Evolutionary conservation across 2,797 vertebrate species (phyloP).

Genomic region (Tragopan temminckii): DNA sequence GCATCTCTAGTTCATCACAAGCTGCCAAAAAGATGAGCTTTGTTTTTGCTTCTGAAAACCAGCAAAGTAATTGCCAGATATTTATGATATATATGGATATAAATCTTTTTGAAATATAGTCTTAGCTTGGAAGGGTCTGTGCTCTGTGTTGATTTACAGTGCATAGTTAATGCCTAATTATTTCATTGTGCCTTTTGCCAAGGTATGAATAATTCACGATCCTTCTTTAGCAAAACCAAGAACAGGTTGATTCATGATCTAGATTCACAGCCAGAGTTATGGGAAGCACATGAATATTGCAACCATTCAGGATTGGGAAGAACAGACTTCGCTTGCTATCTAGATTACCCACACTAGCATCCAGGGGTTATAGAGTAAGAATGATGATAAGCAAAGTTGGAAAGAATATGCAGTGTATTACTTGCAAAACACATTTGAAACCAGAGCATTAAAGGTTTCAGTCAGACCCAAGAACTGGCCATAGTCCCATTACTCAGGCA

Average conservation of each 20-base stretch:
- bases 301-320: constrained; percentile 1
- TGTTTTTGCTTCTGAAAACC: constrained; percentile 28
- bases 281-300: neutral
- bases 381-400: neutral
- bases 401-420: constrained; percentile 20
- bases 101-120: constrained; percentile 31
- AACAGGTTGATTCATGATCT: constrained; percentile 35
- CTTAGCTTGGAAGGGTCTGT: constrained; percentile 8
- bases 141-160: constrained; percentile 31
- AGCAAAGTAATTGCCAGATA: constrained; percentile 24
- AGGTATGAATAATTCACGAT: constrained; percentile 68
- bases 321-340: neutral
- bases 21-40: neutral
- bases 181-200: constrained; percentile 63
- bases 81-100: constrained; percentile 8
- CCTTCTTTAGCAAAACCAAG: constrained; percentile 54
- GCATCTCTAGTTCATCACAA: neutral
- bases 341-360: neutral
- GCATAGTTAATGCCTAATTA: constrained; percentile 47
- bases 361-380: neutral
- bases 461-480: neutral
- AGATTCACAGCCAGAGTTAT: constrained; percentile 50
- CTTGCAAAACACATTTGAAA: constrained; percentile 50
- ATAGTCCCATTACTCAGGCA: neutral
- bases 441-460: neutral